Evolutionary conservation across 2,113 vertebrate species (phyloP), one percentile per base, ranked within the genome.

Genomic region (Varanus salvator): DNA sequence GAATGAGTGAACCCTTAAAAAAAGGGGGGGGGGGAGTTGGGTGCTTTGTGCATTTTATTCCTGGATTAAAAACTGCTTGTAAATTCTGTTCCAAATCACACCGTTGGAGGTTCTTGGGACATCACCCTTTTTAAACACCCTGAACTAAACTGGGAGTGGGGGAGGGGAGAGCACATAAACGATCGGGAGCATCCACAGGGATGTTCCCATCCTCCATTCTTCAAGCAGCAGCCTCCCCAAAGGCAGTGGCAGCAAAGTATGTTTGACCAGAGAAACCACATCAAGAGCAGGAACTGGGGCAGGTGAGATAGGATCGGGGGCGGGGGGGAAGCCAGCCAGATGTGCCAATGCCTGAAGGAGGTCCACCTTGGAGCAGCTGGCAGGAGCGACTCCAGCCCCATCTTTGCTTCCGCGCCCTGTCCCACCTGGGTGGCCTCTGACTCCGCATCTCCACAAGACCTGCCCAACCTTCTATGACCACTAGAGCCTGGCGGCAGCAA

Each of bases 21-120:
- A 92, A 93, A 83, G 25, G n/a, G n/a, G n/a, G n/a, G n/a, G n/a
- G n/a, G n/a, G 92, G 93, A 44, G 38, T 44, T 44, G 38, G 38
- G 38, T 91, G 93, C 92, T 96, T 94, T 93, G 94, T 92, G 94
- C 94, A 93, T 94, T 96, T 95, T 85, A 50, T 85, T 87, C 92
- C 93, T 92, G 87, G 94, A 93, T 64, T 94, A 95, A 94, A 95
- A 95, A 94, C 93, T 90, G 94, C 89, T 92, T 91, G 93, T 71
- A 91, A 92, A 94, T 95, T 85, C 38, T 31, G 23, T 82, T 27
- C 15, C 25, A 60, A 57, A 68, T 68, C 5, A 95, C 92, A 92
- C 75, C 87, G 93, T 92, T 92, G n/a, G 90, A 90, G 95, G 92
- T 92, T 90, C 89, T 17, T 72, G 92, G 94, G 85, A 80, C 77